Percentiles rank a stretch among this genome's conserved stretches.
These are phyloP conservation scores for Spongia lamella DNA, from an alignment of 37 sponge, comb jelly and placozoan species.

Conservation along the genomic window DNA sequence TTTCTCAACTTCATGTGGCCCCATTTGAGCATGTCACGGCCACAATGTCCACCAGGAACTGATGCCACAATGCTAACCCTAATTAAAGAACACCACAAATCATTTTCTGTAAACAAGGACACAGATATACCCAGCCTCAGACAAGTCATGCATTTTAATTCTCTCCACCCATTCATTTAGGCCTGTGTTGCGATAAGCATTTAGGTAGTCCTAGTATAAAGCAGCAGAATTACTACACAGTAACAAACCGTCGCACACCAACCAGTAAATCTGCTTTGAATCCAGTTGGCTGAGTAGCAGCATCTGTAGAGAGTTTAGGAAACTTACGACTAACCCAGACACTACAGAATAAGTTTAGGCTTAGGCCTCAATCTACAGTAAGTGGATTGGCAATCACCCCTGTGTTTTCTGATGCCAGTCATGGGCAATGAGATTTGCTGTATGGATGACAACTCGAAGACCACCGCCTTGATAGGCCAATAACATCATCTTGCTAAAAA, in stretches of 20 bases:
- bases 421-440: constrained; percentile 84
- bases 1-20: constrained; percentile 84
- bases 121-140: constrained; percentile 36
- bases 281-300: not conserved
- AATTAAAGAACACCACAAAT: not conserved
- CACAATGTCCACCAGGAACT: constrained; percentile 83
- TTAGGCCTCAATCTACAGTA: not conserved
- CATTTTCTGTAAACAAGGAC: not conserved
- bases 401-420: constrained; percentile 94
- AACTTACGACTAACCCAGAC: constrained; percentile 93
- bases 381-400: constrained; percentile 31
- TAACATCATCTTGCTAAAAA: constrained; percentile 89
- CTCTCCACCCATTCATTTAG: constrained; percentile 62
- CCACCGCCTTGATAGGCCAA: constrained; percentile 73
- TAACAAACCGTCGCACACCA: constrained; percentile 1
- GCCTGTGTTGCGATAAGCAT: constrained; percentile 46
- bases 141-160: constrained; percentile 62
- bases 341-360: constrained; percentile 2
- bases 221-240: not conserved
- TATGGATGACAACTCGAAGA: constrained; percentile 87
- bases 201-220: constrained; percentile 57
- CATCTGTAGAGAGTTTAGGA: constrained; percentile 3
- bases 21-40: constrained; percentile 68
- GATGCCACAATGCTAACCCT: constrained; percentile 82
- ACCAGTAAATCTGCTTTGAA: constrained; percentile 68